A percentile compares a stretch with the other conserved stretches of the same genome.
These are phyloP conservation scores for Eublepharis macularius DNA, from an alignment of 2,113 vertebrate species.

Conservation along the genomic window DNA sequence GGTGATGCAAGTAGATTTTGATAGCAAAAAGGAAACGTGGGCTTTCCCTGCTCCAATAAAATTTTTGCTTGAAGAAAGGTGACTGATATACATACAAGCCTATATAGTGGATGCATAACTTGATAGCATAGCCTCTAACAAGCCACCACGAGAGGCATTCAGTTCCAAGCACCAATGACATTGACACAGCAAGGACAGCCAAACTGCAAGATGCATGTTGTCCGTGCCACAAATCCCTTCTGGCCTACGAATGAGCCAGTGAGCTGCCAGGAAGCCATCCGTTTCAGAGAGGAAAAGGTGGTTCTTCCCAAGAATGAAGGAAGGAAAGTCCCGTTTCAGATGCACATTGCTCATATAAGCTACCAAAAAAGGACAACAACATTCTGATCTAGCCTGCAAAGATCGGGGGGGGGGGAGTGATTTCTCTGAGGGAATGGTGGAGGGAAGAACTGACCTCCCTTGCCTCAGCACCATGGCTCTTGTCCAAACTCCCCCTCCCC, in stretches of 20 bases:
- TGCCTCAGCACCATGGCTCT: too few relatives aligned
- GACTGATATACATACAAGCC: not conserved
- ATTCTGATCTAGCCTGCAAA: too few relatives aligned
- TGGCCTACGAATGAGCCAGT: not conserved
- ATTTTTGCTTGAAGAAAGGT: not conserved
- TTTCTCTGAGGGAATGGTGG: not conserved
- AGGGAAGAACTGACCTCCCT: too few relatives aligned
- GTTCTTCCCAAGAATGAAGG: not conserved
- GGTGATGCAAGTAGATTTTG: not conserved
- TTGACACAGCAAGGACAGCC: not conserved
- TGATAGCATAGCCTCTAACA: slow-evolving; percentile 18
- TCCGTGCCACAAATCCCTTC: not conserved
- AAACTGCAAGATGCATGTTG: not conserved
- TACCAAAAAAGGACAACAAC: not conserved
- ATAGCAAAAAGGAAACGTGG: not conserved
- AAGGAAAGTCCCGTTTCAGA: not conserved
- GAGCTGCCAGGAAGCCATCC: not conserved
- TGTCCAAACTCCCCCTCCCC: too few relatives aligned
- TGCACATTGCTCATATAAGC: not conserved
- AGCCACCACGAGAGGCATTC: not conserved
- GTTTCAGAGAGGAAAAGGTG: not conserved
- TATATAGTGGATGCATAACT: slow-evolving; percentile 3
- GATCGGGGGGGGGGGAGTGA: not conserved
- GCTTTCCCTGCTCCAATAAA: not conserved
- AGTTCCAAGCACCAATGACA: slow-evolving; percentile 20